Evolutionary conservation across 92 coral and sea anemone species (phyloP).

Genomic region (Heteractis magnifica): DNA sequence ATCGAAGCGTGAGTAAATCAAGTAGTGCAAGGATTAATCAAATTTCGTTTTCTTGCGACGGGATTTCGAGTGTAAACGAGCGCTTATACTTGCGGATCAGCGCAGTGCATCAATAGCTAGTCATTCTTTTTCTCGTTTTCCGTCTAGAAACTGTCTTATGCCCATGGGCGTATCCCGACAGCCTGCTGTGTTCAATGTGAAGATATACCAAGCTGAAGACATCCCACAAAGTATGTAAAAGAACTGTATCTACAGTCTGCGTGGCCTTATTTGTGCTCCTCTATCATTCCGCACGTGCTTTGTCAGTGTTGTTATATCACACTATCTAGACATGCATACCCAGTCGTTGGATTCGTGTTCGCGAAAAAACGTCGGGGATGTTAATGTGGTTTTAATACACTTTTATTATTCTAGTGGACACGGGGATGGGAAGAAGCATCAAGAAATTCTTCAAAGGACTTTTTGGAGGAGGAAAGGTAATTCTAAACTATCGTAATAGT

Average conservation of each 20-base stretch:
- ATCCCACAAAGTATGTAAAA: constrained; percentile 82
- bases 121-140: background rate
- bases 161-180: constrained; percentile 82
- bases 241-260: background rate
- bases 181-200: constrained; percentile 66
- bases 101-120: background rate
- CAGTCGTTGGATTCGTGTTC: background rate
- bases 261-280: background rate
- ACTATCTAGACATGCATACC: too few relatives aligned
- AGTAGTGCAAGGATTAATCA: too few relatives aligned
- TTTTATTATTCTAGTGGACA: constrained; percentile 70
- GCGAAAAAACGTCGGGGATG: background rate
- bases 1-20: constrained; percentile 43
- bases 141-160: constrained; percentile 67
- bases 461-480: constrained; percentile 61
- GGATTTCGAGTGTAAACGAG: too few relatives aligned
- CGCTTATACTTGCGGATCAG: too few relatives aligned
- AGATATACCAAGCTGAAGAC: constrained; percentile 84
- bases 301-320: too few relatives aligned
- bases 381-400: background rate
- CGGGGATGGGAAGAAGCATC: constrained; percentile 86
- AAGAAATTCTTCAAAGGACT: constrained; percentile 93
- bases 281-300: too few relatives aligned
- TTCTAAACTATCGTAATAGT: background rate
- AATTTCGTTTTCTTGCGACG: too few relatives aligned